A percentile compares a stretch with the other conserved stretches of the same genome.
These are phyloP conservation scores for Okamejei kenojei DNA, from an alignment of 2,797 vertebrate genomes.

Conservation along the genomic window DNA sequence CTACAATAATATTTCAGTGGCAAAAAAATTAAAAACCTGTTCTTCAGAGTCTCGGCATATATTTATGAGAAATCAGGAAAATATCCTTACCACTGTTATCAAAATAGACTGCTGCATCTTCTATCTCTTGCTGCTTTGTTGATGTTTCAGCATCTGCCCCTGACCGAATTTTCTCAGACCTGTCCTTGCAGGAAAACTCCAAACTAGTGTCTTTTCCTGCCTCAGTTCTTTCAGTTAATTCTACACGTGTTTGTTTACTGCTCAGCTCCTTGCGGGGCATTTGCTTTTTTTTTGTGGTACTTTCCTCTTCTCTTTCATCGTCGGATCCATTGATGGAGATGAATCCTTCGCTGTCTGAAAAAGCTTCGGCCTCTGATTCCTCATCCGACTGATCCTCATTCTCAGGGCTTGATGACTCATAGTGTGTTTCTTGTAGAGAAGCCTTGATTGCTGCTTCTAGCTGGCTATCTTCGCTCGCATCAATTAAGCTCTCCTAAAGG, in stretches of 20 bases:
- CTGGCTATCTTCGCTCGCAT: conserved; percentile 98
- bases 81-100: conserved; percentile 28
- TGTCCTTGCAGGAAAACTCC: conserved; percentile 37
- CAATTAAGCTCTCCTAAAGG: conserved; percentile 88
- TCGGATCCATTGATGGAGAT: conserved; percentile 94
- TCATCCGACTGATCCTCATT: conserved; percentile 75
- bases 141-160: conserved; percentile 23
- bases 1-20: no score
- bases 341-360: conserved; percentile 93
- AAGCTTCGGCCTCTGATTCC: conserved; percentile 91
- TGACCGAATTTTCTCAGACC: conserved; percentile 24
- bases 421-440: conserved; percentile 94
- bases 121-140: conserved; percentile 35
- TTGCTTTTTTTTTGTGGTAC: conserved; percentile 41
- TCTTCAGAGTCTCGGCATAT: no score
- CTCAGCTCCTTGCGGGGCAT: conserved; percentile 85
- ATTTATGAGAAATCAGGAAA: background rate
- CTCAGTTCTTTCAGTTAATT: conserved; percentile 66
- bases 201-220: conserved; percentile 47
- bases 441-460: conserved; percentile 94
- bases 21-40: no score
- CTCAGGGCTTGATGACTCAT: conserved; percentile 77
- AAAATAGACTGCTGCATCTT: conserved; percentile 23
- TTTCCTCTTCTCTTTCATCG: conserved; percentile 60
- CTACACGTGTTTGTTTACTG: conserved; percentile 77